These are phyloP conservation scores for Junonia oenone DNA, from an alignment of 2,888 invertebrate species.

Conservation along the genomic window DNA sequence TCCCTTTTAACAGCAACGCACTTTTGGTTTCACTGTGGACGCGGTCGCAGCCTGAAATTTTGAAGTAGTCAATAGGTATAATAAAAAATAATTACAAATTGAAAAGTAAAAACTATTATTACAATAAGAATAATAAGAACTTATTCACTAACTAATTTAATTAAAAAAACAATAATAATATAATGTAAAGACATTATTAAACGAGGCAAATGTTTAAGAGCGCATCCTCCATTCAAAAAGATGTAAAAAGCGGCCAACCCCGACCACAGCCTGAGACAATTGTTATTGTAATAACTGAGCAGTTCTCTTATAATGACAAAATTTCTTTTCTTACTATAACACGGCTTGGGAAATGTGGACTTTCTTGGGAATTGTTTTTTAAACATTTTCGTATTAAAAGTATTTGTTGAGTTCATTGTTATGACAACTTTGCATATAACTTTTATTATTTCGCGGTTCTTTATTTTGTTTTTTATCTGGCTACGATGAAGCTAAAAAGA, in stretches of 20 bases:
- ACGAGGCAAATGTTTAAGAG: conserved; percentile 7
- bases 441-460: not conserved
- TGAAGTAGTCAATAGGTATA: no score
- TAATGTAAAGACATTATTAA: not conserved
- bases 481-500: no score
- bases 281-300: conserved; percentile 42
- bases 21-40: no score
- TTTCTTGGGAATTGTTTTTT: not conserved
- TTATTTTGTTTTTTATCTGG: no score
- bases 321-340: conserved; percentile 35
- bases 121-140: no score
- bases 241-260: conserved; percentile 12
- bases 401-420: not conserved
- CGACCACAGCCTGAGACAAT: conserved; percentile 35
- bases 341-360: conserved; percentile 30
- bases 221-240: conserved; percentile 11
- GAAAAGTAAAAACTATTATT: no score
- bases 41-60: no score
- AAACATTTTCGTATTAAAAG: not conserved
- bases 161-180: not conserved
- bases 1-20: no score
- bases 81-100: no score
- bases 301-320: conserved; percentile 42
- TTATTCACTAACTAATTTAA: not conserved
- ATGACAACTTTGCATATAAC: no score